phyloP scores from a whole-genome alignment of 2,888 invertebrate species.

The Agrotis exclamationis region DNA sequence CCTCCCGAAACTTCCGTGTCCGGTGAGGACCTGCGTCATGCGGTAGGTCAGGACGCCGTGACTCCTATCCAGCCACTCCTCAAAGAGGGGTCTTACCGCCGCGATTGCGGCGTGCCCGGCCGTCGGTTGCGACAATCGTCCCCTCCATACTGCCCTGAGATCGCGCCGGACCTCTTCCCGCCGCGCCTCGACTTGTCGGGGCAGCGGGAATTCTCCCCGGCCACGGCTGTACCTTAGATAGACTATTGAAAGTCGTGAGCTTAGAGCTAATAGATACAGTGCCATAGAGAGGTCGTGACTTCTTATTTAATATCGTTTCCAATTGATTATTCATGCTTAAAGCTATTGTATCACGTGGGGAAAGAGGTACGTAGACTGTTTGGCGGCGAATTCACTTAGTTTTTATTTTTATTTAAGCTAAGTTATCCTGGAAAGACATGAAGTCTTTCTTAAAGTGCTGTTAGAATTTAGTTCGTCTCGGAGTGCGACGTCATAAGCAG shows the following conservation, averaged over 20 bases:
- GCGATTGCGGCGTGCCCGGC: too few species aligned
- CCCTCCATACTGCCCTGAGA: too few species aligned
- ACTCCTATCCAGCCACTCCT: too few species aligned
- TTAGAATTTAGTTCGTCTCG: neutral
- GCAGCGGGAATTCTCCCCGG: too few species aligned
- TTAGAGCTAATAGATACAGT: constrained; percentile 36
- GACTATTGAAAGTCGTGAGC: constrained; percentile 47
- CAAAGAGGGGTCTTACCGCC: too few species aligned
- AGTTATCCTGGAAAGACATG: neutral
- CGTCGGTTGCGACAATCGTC: too few species aligned
- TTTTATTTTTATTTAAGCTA: too few species aligned
- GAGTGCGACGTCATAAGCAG: neutral
- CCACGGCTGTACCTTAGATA: constrained; percentile 18
- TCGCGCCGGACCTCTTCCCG: too few species aligned
- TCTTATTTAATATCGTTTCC: constrained; percentile 31
- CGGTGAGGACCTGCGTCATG: too few species aligned
- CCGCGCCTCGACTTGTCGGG: too few species aligned
- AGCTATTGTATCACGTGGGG: constrained; percentile 5
- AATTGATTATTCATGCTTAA: constrained; percentile 42
- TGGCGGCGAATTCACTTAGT: constrained; percentile 3
- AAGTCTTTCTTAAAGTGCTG: neutral
- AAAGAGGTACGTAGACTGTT: constrained; percentile 20
- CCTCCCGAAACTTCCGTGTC: too few species aligned
- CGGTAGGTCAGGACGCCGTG: too few species aligned
- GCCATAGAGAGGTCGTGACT: constrained; percentile 30